These are phyloP conservation scores for Bubo scandiacus DNA, from an alignment of 2,113 vertebrate genomes.

Conservation along the genomic window DNA sequence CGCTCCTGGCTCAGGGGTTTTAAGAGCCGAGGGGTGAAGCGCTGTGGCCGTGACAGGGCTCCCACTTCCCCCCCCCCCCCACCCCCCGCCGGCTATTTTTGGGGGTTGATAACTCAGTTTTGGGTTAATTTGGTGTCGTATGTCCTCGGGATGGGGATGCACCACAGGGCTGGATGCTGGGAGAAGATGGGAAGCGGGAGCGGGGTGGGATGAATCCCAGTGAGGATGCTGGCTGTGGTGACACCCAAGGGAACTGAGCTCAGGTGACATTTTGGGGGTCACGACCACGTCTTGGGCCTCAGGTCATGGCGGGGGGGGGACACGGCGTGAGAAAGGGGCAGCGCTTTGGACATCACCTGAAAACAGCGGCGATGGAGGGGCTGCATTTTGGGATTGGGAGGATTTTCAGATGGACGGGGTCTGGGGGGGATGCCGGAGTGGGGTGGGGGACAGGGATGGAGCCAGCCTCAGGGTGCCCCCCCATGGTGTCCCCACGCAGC, in stretches of 20 bases:
- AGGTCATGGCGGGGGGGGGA: not conserved
- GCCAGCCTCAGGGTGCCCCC: not conserved
- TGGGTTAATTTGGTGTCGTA: not conserved
- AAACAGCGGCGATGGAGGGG: not conserved
- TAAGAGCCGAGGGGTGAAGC: not conserved
- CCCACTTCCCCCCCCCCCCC: not conserved
- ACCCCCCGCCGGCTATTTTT: not conserved
- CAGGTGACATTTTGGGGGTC: not conserved
- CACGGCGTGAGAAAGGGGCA: not conserved
- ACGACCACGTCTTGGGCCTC: not conserved
- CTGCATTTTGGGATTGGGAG: not conserved
- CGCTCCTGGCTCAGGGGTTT: not conserved
- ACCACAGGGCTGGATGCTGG: not conserved
- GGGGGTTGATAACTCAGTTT: not conserved
- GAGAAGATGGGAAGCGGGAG: not conserved
- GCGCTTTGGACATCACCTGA: not conserved
- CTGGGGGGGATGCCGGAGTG: fast-evolving
- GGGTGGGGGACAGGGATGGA: not conserved
- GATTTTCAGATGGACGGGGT: not conserved
- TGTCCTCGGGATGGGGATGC: not conserved
- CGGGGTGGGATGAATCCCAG: not conserved
- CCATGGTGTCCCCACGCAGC: not conserved
- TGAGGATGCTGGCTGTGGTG: not conserved
- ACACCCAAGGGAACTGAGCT: not conserved
- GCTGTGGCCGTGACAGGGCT: fast-evolving